Base-by-base conservation (phyloP, 2,797 vertebrate species). In the Mormyrus proboscirostris region DNA sequence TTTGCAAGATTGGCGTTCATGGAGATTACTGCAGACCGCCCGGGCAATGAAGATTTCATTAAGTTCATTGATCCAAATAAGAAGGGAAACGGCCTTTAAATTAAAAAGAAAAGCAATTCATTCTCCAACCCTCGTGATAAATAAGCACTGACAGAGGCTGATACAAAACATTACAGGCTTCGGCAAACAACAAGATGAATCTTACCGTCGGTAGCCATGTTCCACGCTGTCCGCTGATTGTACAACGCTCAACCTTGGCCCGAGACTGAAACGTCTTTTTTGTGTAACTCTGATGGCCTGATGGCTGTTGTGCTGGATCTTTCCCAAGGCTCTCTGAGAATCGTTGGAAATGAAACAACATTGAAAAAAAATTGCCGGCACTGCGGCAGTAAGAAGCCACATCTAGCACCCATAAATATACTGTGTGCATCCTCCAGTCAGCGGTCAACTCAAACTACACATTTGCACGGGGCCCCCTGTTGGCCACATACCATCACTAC, bases 1-100 rank as follows among this genome's bases (percentile, higher is more conserved):
- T 87, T 87, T 87, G 53, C 33, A 14, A 65, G 86, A 88, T 65
- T 65, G 55, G 57, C 41, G 86, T 65, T 88, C 57, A 62, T 88
- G 86, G 86, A 88, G 86, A 65, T 62, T 44, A 88, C 53, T 65
- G 41, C 57, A 9, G 86, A 88, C 55, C 22, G 86, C 38, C 86
- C 57, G 12, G 41, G 57, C 55, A 62, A 47, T 88, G 86, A 88
- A 88, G 86, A 47, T 88, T 65, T 88, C 55, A 88, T 88, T 88
- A 88, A 88, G 86, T 88, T 88, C 57, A 88, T 88, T 88, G 86
- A 88, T 88, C 86, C 55, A 88, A 88, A 62, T 88, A 55, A 88
- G 86, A 88, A 88, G 33, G 86, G 86, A 88, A 88, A 57, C 86
- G 57, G 86, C 57, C 57, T 88, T 88, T 88, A 88, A 88, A 88